phyloP scores from a whole-genome alignment of 2,797 vertebrate genomes.

The Loris lydekkerianus region DNA sequence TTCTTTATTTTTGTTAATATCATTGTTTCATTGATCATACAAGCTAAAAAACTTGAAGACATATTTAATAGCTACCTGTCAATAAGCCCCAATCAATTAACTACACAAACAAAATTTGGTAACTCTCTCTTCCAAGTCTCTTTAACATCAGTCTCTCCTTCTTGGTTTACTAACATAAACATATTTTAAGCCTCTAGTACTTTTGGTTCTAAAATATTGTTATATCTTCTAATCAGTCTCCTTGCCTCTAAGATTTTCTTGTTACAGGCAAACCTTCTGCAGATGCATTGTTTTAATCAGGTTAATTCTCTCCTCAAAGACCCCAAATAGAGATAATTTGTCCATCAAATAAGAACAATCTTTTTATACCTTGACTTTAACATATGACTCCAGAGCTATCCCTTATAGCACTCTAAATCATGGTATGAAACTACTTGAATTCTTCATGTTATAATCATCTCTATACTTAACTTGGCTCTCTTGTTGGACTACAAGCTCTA shows the following conservation, averaged over 20 bases:
- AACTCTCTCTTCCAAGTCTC: neutral
- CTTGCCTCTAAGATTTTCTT: neutral
- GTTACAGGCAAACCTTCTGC: neutral
- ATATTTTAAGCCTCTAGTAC: neutral
- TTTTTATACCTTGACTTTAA: neutral
- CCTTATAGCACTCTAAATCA: neutral
- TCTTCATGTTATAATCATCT: neutral
- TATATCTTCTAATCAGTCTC: neutral
- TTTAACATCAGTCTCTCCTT: neutral
- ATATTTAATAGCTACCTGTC: neutral
- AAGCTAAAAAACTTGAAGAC: neutral
- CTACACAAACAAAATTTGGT: neutral
- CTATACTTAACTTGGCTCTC: neutral
- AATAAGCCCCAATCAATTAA: neutral
- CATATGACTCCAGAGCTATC: neutral
- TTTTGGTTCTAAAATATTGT: neutral
- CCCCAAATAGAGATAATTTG: neutral
- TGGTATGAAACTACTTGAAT: neutral
- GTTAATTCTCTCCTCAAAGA: neutral
- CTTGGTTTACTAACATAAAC: neutral
- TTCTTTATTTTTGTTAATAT: neutral
- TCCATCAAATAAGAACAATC: neutral
- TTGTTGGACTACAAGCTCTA: neutral
- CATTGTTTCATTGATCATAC: neutral
- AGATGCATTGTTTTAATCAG: no score